Base-by-base conservation (phyloP, 2,888 invertebrate genomes). In the Drosophila algonquin region DNA sequence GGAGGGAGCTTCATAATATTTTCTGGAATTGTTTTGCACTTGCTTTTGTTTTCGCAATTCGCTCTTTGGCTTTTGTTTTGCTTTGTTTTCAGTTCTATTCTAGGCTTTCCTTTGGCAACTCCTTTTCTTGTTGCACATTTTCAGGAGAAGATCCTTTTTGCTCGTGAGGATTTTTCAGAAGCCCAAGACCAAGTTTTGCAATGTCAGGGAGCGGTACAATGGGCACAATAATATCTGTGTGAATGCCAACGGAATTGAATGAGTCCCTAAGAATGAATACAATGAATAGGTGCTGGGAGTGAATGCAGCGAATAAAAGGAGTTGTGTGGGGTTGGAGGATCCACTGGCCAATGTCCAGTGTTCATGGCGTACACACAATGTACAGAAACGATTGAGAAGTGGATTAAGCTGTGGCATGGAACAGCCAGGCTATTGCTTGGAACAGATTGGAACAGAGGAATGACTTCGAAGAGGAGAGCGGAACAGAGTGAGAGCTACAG, bases 21-120 rank as follows among this genome's bases (percentile, higher is more conserved):
- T 40, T 40, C 40, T 40, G 40, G 83, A 79, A 90, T 88, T 89
- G 89, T 89, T 88, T 81, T 78, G 75, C 81, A 80, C 84, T 82
- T 79, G 89, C 82, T 83, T 89, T 90, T 90, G 89, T 89, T 86
- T 90, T 81, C 86, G n/a, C n/a, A 80, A 78, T 83, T 80, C 73
- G 77, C 65, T 51, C 52, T 57, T 71, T 53, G 59, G 52, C 65
- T 53, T 73, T 73, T 73, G 63, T 70, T 69, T 67, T 40, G 58
- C 27, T 48, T 50, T 46, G 14, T 27, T 27, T 21, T 14, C 21
- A 14, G 5, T 10, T n/a, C n/a, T 40, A 40, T 40, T n/a, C 40
- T 40, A 14, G 7, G n/a, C 40, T 7, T 40, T n/a, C 1, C 40
- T 40, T n/a, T 40, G 40, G n/a, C 40, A 40, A 7, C 40, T 40